phyloP scores from a whole-genome alignment of 2,113 vertebrate genomes.

The Probosciger aterrimus region DNA sequence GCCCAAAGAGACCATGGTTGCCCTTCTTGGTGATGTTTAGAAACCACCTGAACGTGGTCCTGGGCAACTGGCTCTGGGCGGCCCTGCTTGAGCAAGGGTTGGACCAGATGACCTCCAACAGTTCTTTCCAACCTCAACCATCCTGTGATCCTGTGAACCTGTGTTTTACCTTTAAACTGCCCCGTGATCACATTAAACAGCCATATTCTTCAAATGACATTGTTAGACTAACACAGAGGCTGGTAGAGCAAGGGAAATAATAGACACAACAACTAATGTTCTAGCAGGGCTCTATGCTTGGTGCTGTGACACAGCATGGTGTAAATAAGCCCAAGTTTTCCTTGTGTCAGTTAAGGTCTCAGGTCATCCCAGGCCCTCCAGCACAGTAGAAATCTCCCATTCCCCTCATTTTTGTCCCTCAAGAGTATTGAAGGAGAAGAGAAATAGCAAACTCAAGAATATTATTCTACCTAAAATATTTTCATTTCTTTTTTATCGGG shows the following conservation, averaged over 20 bases:
- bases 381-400: neutral
- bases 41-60: neutral
- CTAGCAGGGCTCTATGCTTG: neutral
- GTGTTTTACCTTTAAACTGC: neutral
- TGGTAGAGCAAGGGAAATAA: neutral
- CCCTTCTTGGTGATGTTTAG: neutral
- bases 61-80: neutral
- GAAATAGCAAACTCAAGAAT: neutral
- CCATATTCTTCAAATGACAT: neutral
- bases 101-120: neutral
- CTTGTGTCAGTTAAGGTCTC: neutral
- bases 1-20: neutral
- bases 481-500: neutral
- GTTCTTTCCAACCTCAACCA: neutral
- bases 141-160: neutral
- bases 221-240: neutral
- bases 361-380: neutral
- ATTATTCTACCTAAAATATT: neutral
- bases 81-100: neutral
- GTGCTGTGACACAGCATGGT: neutral
- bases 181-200: neutral
- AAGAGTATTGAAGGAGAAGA: neutral
- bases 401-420: neutral
- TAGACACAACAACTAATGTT: neutral
- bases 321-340: neutral